Conservation (phyloP, 2,797 vertebrate genomes). For the Meda fulgida region DNA sequence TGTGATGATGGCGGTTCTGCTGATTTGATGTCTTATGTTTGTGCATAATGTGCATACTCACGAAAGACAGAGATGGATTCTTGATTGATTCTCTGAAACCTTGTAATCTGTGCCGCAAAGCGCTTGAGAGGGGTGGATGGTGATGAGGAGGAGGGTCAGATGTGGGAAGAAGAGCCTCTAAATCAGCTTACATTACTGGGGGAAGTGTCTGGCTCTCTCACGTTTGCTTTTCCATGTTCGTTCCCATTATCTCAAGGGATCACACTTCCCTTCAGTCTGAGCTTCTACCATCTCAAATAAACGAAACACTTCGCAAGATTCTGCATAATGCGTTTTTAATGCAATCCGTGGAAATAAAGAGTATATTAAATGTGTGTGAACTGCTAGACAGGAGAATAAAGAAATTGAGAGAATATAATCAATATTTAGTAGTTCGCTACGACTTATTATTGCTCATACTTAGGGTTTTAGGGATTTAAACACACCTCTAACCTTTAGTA, state of each 20-base stretch:
- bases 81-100: slow-evolving; percentile 36
- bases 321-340: slow-evolving; percentile 45
- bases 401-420: neutral
- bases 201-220: slow-evolving; percentile 14
- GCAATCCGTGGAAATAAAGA: slow-evolving; percentile 43
- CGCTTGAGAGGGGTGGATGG: slow-evolving; percentile 12
- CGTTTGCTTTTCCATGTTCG: slow-evolving; percentile 10
- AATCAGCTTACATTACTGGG: slow-evolving; percentile 30
- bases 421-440: neutral
- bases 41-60: slow-evolving; percentile 34
- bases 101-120: slow-evolving; percentile 39
- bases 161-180: slow-evolving; percentile 24
- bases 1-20: slow-evolving; percentile 35
- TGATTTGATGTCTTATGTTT: slow-evolving; percentile 42
- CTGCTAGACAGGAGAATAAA: slow-evolving; percentile 30
- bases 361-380: slow-evolving; percentile 7
- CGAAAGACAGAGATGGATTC: slow-evolving; percentile 48
- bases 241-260: neutral
- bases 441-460: neutral
- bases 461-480: neutral
- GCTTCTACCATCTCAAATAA: slow-evolving; percentile 23
- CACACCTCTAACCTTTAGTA: too few relatives aligned
- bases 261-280: slow-evolving; percentile 2
- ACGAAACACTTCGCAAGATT: slow-evolving; percentile 33
- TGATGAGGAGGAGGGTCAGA: slow-evolving; percentile 38